Evolutionary conservation across 2,888 invertebrate genomes (phyloP), one percentile per base, ranked within the genome.

Genomic region (Lobophora halterata): DNA sequence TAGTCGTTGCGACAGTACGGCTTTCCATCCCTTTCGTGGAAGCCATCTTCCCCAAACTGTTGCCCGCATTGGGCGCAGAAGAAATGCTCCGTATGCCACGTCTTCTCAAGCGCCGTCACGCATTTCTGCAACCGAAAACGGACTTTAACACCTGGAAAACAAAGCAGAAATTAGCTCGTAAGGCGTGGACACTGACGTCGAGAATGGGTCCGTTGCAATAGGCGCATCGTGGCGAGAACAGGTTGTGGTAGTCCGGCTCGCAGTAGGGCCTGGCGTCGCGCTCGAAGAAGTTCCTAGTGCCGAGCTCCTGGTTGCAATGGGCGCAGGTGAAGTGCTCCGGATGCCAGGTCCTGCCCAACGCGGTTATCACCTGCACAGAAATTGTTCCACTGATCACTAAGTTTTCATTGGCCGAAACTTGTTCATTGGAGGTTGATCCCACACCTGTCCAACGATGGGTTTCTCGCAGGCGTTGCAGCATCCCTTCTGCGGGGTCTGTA

Each of bases 71-170:
- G 97, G 49, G 97, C 96, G 86, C 99, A 99, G 90, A 97, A 96
- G 91, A 99, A 99, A 86, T 98, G 98, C 78, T 99, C 98, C 65
- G 98, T 97, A 77, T 99, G 99, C 97, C 98, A 99, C 53, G 97
- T 98, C 83, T 96, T 96, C 78, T 98, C 97, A 76, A 99, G 85
- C 5, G 98, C 99, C 1, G 98, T 98, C 48, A 99, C 97, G 89
- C 98, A 99, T 96, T 98, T 98, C 98, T 98, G 89, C 39, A 90
- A 89, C 40, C 34, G 42, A 55, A 65, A 48, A 36, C 9, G 31
- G 26, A 48, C 52, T 58, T 65, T 56, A 68, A 54, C 52, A 52
- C 44, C 24, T 30, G 31, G 24, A 2, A 35, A 36, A 46, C 30
- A 3, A 31, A 27, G 14, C 9, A 9, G 16, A 46, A 17, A 33